Evolutionary conservation across 2,113 vertebrate genomes (phyloP), one percentile per base, ranked within the genome.

Genomic region (Proterorhinus semilunaris): DNA sequence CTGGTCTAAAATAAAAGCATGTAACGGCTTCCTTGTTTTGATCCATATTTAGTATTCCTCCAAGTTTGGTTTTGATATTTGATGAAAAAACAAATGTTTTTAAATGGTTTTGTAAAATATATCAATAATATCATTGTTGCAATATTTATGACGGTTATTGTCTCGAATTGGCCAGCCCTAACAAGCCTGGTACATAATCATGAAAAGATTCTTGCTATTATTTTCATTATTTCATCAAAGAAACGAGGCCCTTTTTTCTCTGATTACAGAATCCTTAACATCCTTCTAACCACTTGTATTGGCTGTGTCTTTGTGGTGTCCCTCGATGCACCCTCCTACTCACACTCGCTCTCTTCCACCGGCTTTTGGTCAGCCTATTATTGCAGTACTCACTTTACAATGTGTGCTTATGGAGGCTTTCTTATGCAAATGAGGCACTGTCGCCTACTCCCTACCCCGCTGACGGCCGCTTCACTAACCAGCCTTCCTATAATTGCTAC

Each of bases 401-500:
- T 87, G 73, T 86, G 86, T 86, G 79, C 85, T 87, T 84, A 85
- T 86, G 88, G 88, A 84, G 80, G 87, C 88, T 87, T 90, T 90
- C 85, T 87, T 27, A 88, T 90, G 88, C 81, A 88, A 88, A 90
- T 90, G 81, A 87, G 75, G 69, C 75, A 59, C 69, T 70, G 69
- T 75, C 75, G 77, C 84, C 79, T 74, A 68, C 76, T 79, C 74
- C 79, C 68, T 74, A 77, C 79, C 83, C 80, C 66, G 54, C 80
- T 85, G 88, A 86, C 87, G 87, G 88, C 87, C 87, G 87, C 62
- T 71, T 79, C 76, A 70, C 72, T 76, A 43, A 79, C 82, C 80
- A 76, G 81, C 77, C 79, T 82, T 81, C 75, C 85, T 59, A 79
- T 86, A 88, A 90, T 90, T 87, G 79, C 82, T 72, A 72, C 77